These are phyloP conservation scores for Gobius niger DNA, from an alignment of 2,113 vertebrate species.

Conservation along the genomic window DNA sequence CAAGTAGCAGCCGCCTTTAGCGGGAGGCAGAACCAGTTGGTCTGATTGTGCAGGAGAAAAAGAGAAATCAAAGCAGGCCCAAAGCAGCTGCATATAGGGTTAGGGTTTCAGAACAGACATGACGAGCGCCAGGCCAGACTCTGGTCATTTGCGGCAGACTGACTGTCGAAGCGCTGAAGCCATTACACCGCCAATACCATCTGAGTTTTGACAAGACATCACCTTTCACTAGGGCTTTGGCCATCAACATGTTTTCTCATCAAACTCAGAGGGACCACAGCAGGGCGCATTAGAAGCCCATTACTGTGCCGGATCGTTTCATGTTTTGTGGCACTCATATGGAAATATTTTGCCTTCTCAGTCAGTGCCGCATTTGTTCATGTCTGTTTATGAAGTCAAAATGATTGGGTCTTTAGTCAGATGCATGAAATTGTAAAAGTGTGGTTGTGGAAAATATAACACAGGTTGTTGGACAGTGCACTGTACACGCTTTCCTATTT, in stretches of 20 bases:
- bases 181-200: constrained; percentile 52
- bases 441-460: background rate
- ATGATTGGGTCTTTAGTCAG: background rate
- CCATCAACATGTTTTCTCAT: constrained; percentile 42
- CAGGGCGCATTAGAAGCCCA: constrained; percentile 28
- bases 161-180: constrained; percentile 57
- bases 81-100: constrained; percentile 75
- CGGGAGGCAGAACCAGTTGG: constrained; percentile 64
- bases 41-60: constrained; percentile 63
- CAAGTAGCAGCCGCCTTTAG: constrained; percentile 61
- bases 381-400: background rate
- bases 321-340: background rate
- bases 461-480: background rate
- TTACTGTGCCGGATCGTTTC: constrained; percentile 38
- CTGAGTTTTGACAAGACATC: constrained; percentile 66
- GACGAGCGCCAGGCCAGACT: constrained; percentile 72
- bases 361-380: constrained; percentile 3
- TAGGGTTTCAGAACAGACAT: constrained; percentile 69
- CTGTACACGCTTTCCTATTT: no score
- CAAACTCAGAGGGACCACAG: constrained; percentile 40
- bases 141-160: constrained; percentile 67
- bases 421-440: background rate
- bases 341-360: constrained; percentile 1
- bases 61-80: constrained; percentile 63
- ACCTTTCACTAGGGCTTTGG: constrained; percentile 51